Percentiles rank a stretch among this genome's conserved stretches.
phyloP scores from a whole-genome alignment of 92 coral and sea anemone species.

The Bergia puertoricense region DNA sequence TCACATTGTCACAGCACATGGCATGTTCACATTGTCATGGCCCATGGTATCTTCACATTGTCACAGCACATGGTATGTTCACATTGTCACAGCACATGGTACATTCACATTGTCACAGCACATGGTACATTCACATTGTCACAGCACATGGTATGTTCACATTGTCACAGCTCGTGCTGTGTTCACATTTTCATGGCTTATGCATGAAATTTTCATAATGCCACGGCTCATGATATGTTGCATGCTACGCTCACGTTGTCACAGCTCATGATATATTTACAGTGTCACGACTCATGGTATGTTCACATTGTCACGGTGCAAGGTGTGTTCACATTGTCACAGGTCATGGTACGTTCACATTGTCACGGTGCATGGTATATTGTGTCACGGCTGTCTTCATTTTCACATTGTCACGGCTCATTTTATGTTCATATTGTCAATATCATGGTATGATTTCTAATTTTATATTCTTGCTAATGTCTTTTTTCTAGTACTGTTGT shows the following conservation, averaged over 20 bases:
- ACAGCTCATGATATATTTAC: neutral
- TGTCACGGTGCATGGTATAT: too few species aligned
- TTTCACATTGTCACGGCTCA: too few species aligned
- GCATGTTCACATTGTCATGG: constrained; percentile 76
- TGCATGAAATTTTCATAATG: neutral
- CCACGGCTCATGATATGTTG: neutral
- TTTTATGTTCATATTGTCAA: too few species aligned
- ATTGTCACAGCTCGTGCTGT: neutral
- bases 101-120: neutral
- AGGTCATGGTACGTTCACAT: too few species aligned
- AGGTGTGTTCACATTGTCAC: too few species aligned
- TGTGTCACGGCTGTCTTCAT: too few species aligned
- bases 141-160: neutral
- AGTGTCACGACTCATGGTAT: too few species aligned
- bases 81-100: constrained; percentile 34
- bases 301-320: too few species aligned
- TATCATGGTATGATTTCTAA: too few species aligned
- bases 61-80: neutral
- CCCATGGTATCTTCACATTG: constrained; percentile 75
- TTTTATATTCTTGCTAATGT: too few species aligned
- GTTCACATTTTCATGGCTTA: neutral
- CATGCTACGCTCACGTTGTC: neutral
- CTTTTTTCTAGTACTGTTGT: too few species aligned
- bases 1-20: too few species aligned
- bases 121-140: neutral